Conservation (phyloP, 2,888 invertebrate genomes). For the Scaptodrosophila latifasciaeformis region DNA sequence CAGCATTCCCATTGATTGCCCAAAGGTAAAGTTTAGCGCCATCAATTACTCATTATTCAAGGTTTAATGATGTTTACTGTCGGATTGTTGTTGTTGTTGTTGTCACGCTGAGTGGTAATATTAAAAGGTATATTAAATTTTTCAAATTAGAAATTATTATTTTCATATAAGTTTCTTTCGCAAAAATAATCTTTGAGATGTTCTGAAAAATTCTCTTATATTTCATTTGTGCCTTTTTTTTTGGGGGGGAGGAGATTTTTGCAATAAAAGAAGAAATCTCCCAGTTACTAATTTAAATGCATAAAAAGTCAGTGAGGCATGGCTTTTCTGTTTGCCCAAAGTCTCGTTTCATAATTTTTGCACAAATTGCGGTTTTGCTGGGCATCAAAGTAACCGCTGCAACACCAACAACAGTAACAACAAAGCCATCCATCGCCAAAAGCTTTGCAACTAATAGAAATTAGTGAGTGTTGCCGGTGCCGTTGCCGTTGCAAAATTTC, state of each 20-base stretch:
- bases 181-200: no score
- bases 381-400: constrained; percentile 9
- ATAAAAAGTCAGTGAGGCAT: constrained; percentile 65
- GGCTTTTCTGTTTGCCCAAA: constrained; percentile 66
- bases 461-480: constrained; percentile 9
- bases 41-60: constrained; percentile 56
- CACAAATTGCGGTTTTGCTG: constrained; percentile 68
- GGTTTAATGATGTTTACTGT: constrained; percentile 24
- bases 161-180: no score
- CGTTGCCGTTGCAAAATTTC: constrained; percentile 25
- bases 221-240: no score
- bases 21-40: constrained; percentile 29
- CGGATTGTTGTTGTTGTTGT: constrained; percentile 7
- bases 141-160: no score
- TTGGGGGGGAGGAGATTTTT: no score
- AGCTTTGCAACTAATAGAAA: constrained; percentile 60
- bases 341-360: constrained; percentile 70
- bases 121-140: no score
- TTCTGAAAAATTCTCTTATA: no score
- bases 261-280: no score
- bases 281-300: constrained; percentile 62
- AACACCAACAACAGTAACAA: constrained; percentile 9
- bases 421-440: constrained; percentile 34
- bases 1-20: constrained; percentile 18
- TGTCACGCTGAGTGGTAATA: no score